Evolutionary conservation across 2,113 vertebrate genomes (phyloP), one percentile per base, ranked within the genome.

Genomic region (Piprites chloris): DNA sequence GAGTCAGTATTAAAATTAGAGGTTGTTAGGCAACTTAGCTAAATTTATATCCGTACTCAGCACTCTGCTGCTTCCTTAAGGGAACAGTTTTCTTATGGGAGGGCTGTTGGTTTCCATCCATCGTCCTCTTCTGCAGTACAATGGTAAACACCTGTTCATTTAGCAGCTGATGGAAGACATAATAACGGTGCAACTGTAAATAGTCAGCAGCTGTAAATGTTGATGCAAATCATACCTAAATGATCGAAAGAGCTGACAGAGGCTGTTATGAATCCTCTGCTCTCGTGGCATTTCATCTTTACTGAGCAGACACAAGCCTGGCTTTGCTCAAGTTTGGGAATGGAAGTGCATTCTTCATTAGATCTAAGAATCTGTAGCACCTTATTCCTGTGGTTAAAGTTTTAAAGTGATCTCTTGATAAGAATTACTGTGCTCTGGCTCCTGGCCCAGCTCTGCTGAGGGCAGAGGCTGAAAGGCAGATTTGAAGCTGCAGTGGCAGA

Each of bases 111-210:
- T 39, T n/a, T 18, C 37, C 55, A 87, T 83, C 85, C 63, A 63
- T 72, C 79, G 75, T 19, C 24, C 72, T 56, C 72, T 62, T 32
- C 59, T 49, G 84, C 39, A 87, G 75, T 15, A 37, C 91, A 24
- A 44, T 77, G 87, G 83, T 33, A 52, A 89, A 63, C 91, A 92
- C 92, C 97, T 95, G 95, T 89, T 94, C 95, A 5, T 30, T 12
- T 41, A 91, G 93, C 95, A 96, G 96, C 96, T 96, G 96, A 91
- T 20, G 88, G 95, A 30, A 89, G 76, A 46, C 33, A 14, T 39
- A 17, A 65, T 78, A 35, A 77, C 86, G 71, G 78, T 75, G 87
- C 94, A 71, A 83, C 62, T 93, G 91, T 39, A 69, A 93, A 63
- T 32, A 79, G 37, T 67, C 81, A 82, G 89, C 89, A 91, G 95